phyloP scores from a whole-genome alignment of 2,797 vertebrate genomes.

The Falco naumanni region DNA sequence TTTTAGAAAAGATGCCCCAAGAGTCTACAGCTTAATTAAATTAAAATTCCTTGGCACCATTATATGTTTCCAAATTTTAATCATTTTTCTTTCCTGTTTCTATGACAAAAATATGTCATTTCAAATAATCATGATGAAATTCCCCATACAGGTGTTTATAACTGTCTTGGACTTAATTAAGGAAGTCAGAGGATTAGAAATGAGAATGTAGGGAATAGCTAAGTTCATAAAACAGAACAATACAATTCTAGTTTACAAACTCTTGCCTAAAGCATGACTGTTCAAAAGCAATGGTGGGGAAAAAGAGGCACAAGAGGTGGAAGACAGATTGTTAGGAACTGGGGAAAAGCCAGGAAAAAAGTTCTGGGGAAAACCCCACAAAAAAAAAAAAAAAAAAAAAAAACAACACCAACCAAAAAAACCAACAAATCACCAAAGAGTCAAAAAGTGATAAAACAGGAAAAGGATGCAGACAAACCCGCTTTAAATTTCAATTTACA shows the following conservation, averaged over 20 bases:
- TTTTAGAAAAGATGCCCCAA: not conserved
- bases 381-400: not conserved
- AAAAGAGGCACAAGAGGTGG: not conserved
- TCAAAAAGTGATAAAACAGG: not conserved
- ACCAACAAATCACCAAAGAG: not conserved
- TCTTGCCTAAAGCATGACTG: not conserved
- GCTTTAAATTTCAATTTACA: not conserved
- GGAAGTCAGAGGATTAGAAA: not conserved
- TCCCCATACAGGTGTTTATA: not conserved
- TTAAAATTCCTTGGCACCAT: not conserved
- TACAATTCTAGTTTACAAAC: not conserved
- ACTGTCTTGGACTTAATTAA: not conserved
- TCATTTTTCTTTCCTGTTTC: constrained; percentile 30
- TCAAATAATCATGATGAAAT: constrained; percentile 33
- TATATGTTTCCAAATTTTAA: not conserved
- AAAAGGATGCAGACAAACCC: not conserved
- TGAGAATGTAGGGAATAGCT: not conserved
- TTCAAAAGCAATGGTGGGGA: not conserved
- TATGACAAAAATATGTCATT: constrained; percentile 15
- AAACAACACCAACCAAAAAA: not conserved
- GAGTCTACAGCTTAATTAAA: not conserved
- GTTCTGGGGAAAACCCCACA: not conserved
- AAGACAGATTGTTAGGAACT: not conserved
- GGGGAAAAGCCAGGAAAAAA: not conserved
- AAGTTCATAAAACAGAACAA: not conserved